Evolutionary conservation across 2,888 invertebrate genomes (phyloP).

Genomic region (Harpalus rufipes): DNA sequence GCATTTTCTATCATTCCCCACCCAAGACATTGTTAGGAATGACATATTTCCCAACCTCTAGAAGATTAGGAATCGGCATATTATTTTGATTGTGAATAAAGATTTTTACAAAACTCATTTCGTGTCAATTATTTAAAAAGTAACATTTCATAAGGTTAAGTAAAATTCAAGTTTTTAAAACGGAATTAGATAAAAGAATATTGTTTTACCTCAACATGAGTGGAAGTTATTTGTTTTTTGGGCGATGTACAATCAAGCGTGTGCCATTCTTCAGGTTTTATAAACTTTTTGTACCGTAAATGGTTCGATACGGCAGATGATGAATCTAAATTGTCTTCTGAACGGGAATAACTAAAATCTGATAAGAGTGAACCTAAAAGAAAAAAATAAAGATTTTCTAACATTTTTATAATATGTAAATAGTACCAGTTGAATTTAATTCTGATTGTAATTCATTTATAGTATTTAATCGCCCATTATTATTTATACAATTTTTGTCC

Average conservation of each 20-base stretch:
- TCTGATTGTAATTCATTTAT: slow-evolving; percentile 77
- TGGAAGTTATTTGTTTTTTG: slow-evolving; percentile 74
- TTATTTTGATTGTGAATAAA: too few relatives aligned
- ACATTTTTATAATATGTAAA: neutral
- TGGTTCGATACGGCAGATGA: slow-evolving; percentile 73
- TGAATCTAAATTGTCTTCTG: slow-evolving; percentile 89
- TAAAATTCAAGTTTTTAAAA: too few relatives aligned
- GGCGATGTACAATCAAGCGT: slow-evolving; percentile 71
- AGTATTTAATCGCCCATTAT: slow-evolving; percentile 72
- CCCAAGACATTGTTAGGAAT: too few relatives aligned
- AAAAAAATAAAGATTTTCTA: slow-evolving; percentile 59
- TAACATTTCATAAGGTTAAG: too few relatives aligned
- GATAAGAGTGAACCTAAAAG: slow-evolving; percentile 84
- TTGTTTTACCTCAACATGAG: slow-evolving; percentile 72
- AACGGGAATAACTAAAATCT: slow-evolving; percentile 90
- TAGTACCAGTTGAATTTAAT: slow-evolving; percentile 87
- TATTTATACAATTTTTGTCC: slow-evolving; percentile 60
- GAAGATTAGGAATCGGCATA: too few relatives aligned
- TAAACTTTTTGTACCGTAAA: slow-evolving; percentile 31
- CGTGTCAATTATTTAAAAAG: too few relatives aligned
- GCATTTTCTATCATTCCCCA: too few relatives aligned
- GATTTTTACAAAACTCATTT: too few relatives aligned
- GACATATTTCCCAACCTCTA: too few relatives aligned
- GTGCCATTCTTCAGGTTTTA: slow-evolving; percentile 38
- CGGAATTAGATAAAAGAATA: too few relatives aligned